Conservation (phyloP, 92 coral and sea anemone species). For the Ricordea florida region DNA sequence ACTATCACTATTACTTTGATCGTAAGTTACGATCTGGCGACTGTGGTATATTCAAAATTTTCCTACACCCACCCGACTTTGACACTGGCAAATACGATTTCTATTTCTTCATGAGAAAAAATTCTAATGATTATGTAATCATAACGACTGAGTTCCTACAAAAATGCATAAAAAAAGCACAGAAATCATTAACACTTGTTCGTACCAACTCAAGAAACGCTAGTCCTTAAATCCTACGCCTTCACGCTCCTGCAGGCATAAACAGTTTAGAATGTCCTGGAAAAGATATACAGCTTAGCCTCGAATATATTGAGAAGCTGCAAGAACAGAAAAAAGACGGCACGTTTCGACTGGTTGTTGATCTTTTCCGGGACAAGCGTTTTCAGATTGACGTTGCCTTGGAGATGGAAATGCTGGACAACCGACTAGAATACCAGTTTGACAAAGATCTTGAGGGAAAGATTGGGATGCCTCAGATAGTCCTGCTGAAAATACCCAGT, state of each 20-base stretch:
- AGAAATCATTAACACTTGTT: background rate
- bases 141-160: background rate
- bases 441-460: background rate
- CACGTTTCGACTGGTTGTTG: background rate
- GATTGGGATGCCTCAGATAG: background rate
- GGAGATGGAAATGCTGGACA: background rate
- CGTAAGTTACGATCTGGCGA: background rate
- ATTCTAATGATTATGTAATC: background rate
- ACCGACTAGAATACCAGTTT: constrained; percentile 1
- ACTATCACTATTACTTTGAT: background rate
- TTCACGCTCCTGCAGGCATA: background rate
- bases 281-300: background rate
- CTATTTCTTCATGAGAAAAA: background rate
- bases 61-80: background rate
- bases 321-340: background rate
- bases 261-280: background rate
- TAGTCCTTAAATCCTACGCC: background rate
- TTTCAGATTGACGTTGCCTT: background rate
- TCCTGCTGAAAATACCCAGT: background rate
- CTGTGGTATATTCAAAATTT: background rate
- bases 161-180: background rate
- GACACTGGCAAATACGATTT: background rate
- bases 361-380: background rate
- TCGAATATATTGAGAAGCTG: background rate
- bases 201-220: background rate